Conservation (phyloP, 2,888 invertebrate genomes). For the Beris morrisii region DNA sequence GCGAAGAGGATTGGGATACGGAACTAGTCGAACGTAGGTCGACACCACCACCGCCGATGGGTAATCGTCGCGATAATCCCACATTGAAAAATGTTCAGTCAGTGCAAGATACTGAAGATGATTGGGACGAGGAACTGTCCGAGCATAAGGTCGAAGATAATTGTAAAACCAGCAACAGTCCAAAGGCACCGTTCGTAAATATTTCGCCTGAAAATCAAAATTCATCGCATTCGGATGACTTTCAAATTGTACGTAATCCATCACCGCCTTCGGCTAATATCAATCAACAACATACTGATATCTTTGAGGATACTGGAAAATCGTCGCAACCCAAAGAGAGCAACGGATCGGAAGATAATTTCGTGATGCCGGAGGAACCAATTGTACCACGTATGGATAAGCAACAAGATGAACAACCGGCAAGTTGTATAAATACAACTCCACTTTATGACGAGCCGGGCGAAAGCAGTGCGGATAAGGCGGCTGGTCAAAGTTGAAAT, state of each 20-base stretch:
- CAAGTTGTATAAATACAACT: constrained; percentile 42
- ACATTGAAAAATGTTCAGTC: constrained; percentile 34
- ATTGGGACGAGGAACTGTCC: constrained; percentile 53
- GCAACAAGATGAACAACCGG: background rate
- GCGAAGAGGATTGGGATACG: constrained; percentile 40
- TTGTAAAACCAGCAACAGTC: background rate
- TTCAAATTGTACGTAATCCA: too few species aligned
- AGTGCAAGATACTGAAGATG: constrained; percentile 50
- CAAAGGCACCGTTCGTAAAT: background rate
- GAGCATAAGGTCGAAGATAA: constrained; percentile 43
- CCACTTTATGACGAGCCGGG: constrained; percentile 49
- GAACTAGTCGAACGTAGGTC: constrained; percentile 11
- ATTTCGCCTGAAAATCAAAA: too few species aligned
- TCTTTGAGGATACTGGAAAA: too few species aligned
- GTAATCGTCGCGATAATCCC: constrained; percentile 46
- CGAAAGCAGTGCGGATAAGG: background rate
- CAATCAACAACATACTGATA: too few species aligned
- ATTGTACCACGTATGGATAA: constrained; percentile 17
- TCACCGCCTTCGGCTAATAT: too few species aligned
- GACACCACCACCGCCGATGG: constrained; percentile 10
- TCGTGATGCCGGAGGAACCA: constrained; percentile 38
- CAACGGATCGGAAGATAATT: background rate
- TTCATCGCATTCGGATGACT: too few species aligned
- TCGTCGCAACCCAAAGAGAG: too few species aligned
- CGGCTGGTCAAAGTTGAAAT: too few species aligned